Percentiles rank a stretch among this genome's conserved stretches.
Conservation (phyloP, 2,888 invertebrate genomes). For the Mythimna ferrago region DNA sequence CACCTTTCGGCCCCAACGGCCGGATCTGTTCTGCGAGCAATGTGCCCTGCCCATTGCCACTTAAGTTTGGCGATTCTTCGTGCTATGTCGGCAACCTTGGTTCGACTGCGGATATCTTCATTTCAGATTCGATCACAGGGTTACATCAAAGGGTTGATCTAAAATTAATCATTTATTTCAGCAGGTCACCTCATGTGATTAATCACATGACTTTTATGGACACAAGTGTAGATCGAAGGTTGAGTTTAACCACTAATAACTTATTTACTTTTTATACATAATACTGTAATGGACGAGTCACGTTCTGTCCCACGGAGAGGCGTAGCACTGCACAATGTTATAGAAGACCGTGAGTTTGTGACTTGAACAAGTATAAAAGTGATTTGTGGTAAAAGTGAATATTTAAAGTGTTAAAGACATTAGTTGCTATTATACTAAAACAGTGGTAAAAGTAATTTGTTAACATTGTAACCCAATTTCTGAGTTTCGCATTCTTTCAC, state of each 20-base stretch:
- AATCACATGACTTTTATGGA: slow-evolving; percentile 37
- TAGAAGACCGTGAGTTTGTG: not conserved
- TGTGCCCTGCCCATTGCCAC: no score
- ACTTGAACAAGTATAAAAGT: not conserved
- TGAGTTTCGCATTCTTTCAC: no score
- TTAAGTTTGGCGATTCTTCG: no score
- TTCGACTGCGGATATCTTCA: no score
- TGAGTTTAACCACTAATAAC: slow-evolving; percentile 3
- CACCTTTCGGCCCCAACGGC: no score
- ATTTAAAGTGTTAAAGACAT: not conserved
- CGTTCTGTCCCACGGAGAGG: slow-evolving; percentile 8
- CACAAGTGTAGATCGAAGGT: slow-evolving; percentile 34
- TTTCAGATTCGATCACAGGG: no score
- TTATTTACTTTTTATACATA: slow-evolving; percentile 17
- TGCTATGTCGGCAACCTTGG: no score
- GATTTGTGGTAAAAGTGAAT: slow-evolving; percentile 6
- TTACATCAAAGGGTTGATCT: not conserved
- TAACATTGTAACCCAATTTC: no score
- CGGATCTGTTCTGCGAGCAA: no score
- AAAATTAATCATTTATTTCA: not conserved
- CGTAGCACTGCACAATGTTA: not conserved
- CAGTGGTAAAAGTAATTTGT: no score
- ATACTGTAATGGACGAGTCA: slow-evolving; percentile 27
- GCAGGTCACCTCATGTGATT: slow-evolving; percentile 14
- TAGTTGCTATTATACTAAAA: no score